Evolutionary conservation across 2,888 invertebrate genomes (phyloP), one percentile per base, ranked within the genome.

Genomic region (Dryomyza anilis): DNA sequence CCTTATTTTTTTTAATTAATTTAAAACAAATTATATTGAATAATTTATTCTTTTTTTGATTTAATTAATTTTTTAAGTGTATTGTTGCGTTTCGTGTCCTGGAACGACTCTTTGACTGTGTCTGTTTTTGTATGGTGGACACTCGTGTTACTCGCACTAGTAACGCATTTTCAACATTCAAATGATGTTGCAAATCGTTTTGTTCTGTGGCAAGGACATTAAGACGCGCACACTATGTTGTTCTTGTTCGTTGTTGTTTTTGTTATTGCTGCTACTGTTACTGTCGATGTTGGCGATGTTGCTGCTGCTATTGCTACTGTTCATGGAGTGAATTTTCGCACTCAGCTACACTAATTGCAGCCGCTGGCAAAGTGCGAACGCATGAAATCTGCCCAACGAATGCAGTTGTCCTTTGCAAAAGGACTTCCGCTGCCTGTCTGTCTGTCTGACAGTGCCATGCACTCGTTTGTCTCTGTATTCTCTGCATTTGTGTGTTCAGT

Each of bases 121-220:
- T 43, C 4, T 16, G 2, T 43, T 43, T 43, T 5, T 43, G n/a
- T 5, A 39, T n/a, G 39, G 39, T 39, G 39, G 39, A 39, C 39
- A 39, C 39, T n/a, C n/a, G n/a, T n/a, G n/a, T n/a, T n/a, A n/a
- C n/a, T n/a, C n/a, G n/a, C n/a, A n/a, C n/a, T n/a, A n/a, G n/a
- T n/a, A n/a, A 39, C 39, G 39, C 39, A 55, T 36, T 55, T 55
- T 19, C 55, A 55, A 55, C 55, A 55, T 55, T 55, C 55, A 55
- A 58, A 58, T 46, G 59, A 59, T 33, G 29, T 21, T 50, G 50
- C 50, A 50, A 60, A 50, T 50, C 25, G 60, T 53, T 61, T 48
- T 61, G 61, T 52, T 61, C 21, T 53, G 61, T 29, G 61, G 61
- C 43, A 19, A 61, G 61, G 25, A 27, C 29, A 61, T 61, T 61